These are phyloP conservation scores for Phrynosoma platyrhinos DNA, from an alignment of 2,113 vertebrate genomes.

Conservation along the genomic window DNA sequence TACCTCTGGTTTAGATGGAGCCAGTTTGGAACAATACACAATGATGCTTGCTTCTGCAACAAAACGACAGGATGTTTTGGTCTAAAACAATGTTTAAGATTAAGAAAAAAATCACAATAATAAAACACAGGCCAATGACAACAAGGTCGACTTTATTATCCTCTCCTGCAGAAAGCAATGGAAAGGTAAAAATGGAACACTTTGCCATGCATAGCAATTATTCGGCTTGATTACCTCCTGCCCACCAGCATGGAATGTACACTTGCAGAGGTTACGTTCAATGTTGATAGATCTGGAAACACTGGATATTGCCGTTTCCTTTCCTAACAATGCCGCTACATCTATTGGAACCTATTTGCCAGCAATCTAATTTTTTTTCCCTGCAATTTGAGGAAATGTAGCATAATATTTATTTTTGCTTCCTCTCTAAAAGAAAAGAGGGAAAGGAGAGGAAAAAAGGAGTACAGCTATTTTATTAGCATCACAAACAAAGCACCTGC, in stretches of 20 bases:
- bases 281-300: conserved; percentile 8
- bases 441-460: neutral
- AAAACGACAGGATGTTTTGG: conserved; percentile 35
- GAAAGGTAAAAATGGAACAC: conserved; percentile 9
- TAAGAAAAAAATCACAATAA: conserved; percentile 31
- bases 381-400: conserved; percentile 49
- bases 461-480: conserved; percentile 48
- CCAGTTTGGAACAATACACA: neutral
- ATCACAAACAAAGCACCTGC: conserved; percentile 60
- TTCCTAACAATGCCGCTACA: conserved; percentile 3
- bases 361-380: conserved; percentile 34
- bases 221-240: conserved; percentile 32
- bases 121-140: conserved; percentile 45
- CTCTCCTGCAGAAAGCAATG: conserved; percentile 32
- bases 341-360: conserved; percentile 39
- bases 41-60: conserved; percentile 18
- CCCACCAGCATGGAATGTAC: neutral
- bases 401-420: conserved; percentile 29
- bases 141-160: conserved; percentile 30
- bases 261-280: conserved; percentile 1
- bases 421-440: neutral
- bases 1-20: neutral
- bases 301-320: neutral
- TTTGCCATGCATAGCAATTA: neutral
- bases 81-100: conserved; percentile 39